Percentiles rank a stretch among this genome's conserved stretches.
Evolutionary conservation across 2,797 vertebrate species (phyloP).

Genomic region (Otus scops): DNA sequence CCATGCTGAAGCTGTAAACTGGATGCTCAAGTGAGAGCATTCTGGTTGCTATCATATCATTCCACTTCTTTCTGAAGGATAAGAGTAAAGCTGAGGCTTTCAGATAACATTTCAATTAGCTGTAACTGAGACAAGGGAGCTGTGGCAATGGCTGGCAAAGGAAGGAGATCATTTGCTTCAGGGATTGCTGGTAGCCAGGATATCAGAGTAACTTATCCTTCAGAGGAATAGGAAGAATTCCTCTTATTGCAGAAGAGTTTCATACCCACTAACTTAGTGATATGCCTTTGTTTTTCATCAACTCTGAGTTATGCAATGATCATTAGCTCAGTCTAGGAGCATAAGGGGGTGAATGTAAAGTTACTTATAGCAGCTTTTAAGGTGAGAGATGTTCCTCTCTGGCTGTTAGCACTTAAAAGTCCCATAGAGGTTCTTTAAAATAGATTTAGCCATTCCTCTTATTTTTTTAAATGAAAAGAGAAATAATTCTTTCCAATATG

Average conservation of each 20-base stretch:
- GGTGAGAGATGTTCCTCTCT: neutral
- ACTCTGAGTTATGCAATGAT: neutral
- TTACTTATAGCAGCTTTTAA: neutral
- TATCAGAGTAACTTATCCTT: neutral
- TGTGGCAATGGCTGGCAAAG: neutral
- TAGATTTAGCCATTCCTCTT: accelerated
- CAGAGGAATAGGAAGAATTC: neutral
- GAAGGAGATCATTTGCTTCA: neutral
- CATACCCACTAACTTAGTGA: neutral
- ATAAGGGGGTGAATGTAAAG: neutral
- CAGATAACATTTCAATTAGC: neutral
- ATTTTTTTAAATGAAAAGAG: neutral
- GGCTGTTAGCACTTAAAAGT: neutral
- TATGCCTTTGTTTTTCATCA: neutral
- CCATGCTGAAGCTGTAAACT: neutral
- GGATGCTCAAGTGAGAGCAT: neutral
- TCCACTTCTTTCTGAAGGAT: neutral
- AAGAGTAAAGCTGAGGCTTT: neutral
- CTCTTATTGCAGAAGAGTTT: neutral
- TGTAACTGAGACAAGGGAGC: neutral
- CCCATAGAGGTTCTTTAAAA: neutral
- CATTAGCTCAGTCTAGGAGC: neutral
- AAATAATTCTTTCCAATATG: neutral
- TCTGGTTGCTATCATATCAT: neutral
- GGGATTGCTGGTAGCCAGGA: neutral